Evolutionary conservation across 2,888 invertebrate genomes (phyloP).

Genomic region (Torymus texanus): DNA sequence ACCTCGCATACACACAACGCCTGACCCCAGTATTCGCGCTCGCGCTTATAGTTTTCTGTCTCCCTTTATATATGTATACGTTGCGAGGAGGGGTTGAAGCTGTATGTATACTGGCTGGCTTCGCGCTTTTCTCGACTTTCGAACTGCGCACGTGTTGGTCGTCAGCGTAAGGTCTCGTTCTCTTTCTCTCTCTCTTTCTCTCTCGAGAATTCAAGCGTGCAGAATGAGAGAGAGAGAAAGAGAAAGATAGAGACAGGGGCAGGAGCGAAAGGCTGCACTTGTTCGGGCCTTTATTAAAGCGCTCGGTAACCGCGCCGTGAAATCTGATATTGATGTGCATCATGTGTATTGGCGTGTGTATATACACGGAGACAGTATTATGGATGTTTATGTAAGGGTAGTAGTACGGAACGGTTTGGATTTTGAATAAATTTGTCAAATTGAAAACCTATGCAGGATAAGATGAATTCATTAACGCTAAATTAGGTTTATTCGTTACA

Average conservation of each 20-base stretch:
- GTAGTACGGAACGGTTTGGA: too few relatives aligned
- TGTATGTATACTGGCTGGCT: neutral
- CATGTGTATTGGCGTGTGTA: neutral
- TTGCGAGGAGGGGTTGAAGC: neutral
- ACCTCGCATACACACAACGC: neutral
- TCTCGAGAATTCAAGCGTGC: conserved; percentile 12
- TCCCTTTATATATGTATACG: neutral
- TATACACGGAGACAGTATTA: neutral
- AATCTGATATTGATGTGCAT: conserved; percentile 1
- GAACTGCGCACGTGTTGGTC: neutral
- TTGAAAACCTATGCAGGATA: too few relatives aligned
- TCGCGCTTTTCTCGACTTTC: neutral
- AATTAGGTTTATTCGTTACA: too few relatives aligned
- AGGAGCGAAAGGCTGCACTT: conserved; percentile 26
- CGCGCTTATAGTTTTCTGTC: too few relatives aligned
- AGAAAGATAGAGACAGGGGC: neutral
- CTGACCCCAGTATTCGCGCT: neutral
- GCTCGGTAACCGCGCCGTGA: neutral
- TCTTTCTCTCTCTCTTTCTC: neutral
- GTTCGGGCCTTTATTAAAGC: conserved; percentile 32
- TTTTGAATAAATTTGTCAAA: too few relatives aligned
- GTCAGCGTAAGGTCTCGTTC: neutral
- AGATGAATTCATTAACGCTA: too few relatives aligned
- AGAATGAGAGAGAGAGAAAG: too few relatives aligned
- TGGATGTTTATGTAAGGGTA: neutral